These are phyloP conservation scores for Vanessa atalanta DNA, from an alignment of 1,140 invertebrate species.

Conservation along the genomic window DNA sequence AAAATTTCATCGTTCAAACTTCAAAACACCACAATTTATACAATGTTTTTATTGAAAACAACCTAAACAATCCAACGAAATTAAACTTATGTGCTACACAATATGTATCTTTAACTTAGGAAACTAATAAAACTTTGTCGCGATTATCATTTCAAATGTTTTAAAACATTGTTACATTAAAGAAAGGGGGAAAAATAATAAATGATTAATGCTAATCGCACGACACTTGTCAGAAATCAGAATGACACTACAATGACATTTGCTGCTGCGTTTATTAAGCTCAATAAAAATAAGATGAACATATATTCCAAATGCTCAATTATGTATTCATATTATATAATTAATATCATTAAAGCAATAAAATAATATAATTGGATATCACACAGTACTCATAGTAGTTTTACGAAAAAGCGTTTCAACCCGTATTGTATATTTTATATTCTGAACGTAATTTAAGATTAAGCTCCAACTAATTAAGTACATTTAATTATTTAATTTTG, in stretches of 20 bases:
- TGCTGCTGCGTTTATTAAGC: not conserved
- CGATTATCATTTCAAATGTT: slow-evolving; percentile 1
- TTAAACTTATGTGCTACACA: not conserved
- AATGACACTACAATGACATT: slow-evolving; percentile 18
- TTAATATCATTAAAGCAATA: no score
- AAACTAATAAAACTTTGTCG: not conserved
- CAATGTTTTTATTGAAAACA: slow-evolving; percentile 26
- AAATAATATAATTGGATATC: no score
- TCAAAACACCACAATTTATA: slow-evolving; percentile 18
- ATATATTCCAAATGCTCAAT: no score
- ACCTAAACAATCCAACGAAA: slow-evolving; percentile 10
- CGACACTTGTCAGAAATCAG: slow-evolving; percentile 14
- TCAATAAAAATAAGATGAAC: not conserved
- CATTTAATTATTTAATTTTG: not conserved
- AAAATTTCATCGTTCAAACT: not conserved
- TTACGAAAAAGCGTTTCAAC: no score
- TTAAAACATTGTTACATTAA: not conserved
- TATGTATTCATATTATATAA: no score
- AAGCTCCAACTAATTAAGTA: not conserved
- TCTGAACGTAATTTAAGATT: no score
- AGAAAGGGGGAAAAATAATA: slow-evolving; percentile 20
- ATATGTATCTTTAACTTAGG: not conserved
- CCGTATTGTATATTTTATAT: no score
- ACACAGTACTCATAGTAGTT: no score
- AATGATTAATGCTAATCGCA: slow-evolving; percentile 16